These are phyloP conservation scores for Phaetusa simplex DNA, from an alignment of 2,113 vertebrate species.

Conservation along the genomic window DNA sequence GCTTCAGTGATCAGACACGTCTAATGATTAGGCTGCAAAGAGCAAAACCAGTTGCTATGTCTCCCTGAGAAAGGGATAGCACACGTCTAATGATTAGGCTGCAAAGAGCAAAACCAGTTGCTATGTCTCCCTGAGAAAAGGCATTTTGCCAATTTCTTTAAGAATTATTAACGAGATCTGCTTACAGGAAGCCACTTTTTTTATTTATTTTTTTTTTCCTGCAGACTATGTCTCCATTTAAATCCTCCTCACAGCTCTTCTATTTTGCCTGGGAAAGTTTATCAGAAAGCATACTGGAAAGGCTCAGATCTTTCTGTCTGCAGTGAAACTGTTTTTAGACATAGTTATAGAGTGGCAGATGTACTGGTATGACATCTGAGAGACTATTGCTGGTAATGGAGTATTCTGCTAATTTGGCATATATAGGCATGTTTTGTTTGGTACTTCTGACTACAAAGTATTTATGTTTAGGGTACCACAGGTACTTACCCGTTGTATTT, in stretches of 20 bases:
- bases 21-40: not conserved
- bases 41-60: not conserved
- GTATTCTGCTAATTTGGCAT: not conserved
- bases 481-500: not conserved
- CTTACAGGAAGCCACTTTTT: not conserved
- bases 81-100: not conserved
- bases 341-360: not conserved
- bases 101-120: not conserved
- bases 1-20: not conserved
- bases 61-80: conserved; percentile 17
- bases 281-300: conserved; percentile 10
- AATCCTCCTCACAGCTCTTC: conserved; percentile 20
- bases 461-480: conserved; percentile 7
- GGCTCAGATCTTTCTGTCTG: not conserved
- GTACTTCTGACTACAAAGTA: not conserved
- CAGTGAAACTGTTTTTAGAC: conserved; percentile 5
- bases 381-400: not conserved
- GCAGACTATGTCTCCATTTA: not conserved
- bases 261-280: conserved; percentile 22
- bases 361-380: not conserved
- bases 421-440: not conserved
- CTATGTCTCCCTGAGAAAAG: conserved; percentile 4
- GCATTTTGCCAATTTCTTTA: conserved; percentile 1
- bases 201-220: not conserved
- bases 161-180: not conserved